Evolutionary conservation across 2,888 invertebrate species (phyloP), one percentile per base, ranked within the genome.

Genomic region (Galeopsomyia nigrocyanea): DNA sequence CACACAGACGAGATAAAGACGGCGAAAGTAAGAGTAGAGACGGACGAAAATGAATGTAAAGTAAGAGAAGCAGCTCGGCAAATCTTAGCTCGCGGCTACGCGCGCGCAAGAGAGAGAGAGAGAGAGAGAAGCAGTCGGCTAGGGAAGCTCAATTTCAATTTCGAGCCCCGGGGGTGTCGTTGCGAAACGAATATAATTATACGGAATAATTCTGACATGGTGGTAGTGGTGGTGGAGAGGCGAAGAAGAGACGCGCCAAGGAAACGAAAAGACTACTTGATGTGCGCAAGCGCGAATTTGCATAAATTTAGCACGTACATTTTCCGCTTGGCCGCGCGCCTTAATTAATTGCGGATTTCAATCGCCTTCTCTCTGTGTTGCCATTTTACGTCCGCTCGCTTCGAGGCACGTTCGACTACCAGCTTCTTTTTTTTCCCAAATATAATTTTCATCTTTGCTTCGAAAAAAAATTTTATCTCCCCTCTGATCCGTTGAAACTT

Each of bases 151-250:
- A 84, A 86, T 86, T 86, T 86, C 86, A 86, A 86, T 86, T 86
- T 86, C 83, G 80, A 82, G 84, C 82, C 86, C 83, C 85, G 79
- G 79, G 86, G 84, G 85, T 84, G 84, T 85, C 86, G 84, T 86
- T 84, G 81, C 83, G 82, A 83, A 86, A 86, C 84, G 86, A 86
- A 86, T 86, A 86, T 86, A 86, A 86, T 86, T 86, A 86, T 86
- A 84, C 86, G 83, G 82, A 85, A 86, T 86, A 85, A 86, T 86
- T 85, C 83, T 84, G 84, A 83, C 82, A 79, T 78, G 78, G 75
- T 77, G 76, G 71, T 66, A 70, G 74, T 68, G 68, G 71, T 66
- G 71, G 74, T 68, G 68, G 71, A 10, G 55, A 17, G 49, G 65
- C 51, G 76, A 62, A 26, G 31, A 7, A 31, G 39, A 39, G 39